Base-by-base conservation (phyloP, 2,113 vertebrate genomes). In the Oceanodroma tethys region DNA sequence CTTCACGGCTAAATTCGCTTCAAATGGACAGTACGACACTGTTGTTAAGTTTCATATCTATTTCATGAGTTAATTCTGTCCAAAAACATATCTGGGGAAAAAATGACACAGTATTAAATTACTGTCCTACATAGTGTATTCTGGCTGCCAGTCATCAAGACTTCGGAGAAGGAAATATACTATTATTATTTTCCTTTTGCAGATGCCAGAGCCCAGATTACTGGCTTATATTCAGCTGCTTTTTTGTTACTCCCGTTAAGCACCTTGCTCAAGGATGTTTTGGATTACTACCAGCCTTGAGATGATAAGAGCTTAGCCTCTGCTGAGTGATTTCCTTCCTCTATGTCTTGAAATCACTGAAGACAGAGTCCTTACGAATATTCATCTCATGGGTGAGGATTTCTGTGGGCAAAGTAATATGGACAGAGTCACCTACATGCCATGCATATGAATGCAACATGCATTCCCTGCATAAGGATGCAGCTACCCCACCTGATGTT, bases 171-270 rank as follows among this genome's bases (percentile, higher is more conserved):
- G 81, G 63, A 95, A 86, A 93, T 92, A 88, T 73, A 40, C 32
- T 70, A 36, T 95, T 86, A 92, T 80, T 82, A 92, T 93, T 93
- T 95, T 86, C 87, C 81, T 85, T 95, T 81, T 0, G 2, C 14
- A 86, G 32, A 86, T 55, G 74, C 75, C 94, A 95, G 56, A 85
- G 42, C 34, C 45, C 0, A 10, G 58, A 72, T 87, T 86, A 80
- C 30, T 66, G 55, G n/a, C 38, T 88, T 75, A 25, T 48, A 42
- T 90, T 93, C 87, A 81, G n/a, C 48, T 82, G 17, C 34, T 68
- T 90, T 94, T 94, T 93, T 94, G 50, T 88, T 96, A 71, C 45
- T 90, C 10, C 20, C n/a, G 55, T 85, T 60, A 93, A 94, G 62
- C 81, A 88, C 78, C 79, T 88, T 92, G 67, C 79, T 42, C 63